Evolutionary conservation across 1,140 invertebrate genomes (phyloP).

Genomic region (Lamellibrachia luymesi): DNA sequence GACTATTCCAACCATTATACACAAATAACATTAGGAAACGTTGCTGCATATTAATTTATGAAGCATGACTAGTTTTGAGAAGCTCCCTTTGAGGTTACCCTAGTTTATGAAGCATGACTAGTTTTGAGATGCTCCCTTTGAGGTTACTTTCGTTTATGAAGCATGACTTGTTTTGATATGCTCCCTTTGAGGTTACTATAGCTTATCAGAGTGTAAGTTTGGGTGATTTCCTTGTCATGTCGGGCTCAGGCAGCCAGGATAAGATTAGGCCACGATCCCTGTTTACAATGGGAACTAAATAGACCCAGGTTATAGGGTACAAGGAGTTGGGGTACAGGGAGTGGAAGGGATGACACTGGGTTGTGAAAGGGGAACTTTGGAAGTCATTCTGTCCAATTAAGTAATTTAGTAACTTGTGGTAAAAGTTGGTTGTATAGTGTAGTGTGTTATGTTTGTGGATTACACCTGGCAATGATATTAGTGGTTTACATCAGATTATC

Average conservation of each 20-base stretch:
- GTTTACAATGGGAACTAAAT: not conserved
- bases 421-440: not conserved
- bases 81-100: too few relatives aligned
- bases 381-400: not conserved
- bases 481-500: not conserved
- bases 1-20: not conserved
- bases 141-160: not conserved
- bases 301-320: not conserved
- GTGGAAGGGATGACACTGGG: too few relatives aligned
- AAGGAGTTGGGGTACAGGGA: not conserved
- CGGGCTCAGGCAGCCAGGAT: not conserved
- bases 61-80: not conserved
- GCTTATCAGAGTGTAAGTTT: not conserved
- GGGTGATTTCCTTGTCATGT: not conserved
- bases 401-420: not conserved
- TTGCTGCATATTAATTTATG: not conserved
- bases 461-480: not conserved
- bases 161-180: not conserved
- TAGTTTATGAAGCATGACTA: not conserved
- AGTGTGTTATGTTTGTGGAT: not conserved
- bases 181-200: not conserved
- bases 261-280: not conserved
- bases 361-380: not conserved
- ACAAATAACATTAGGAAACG: not conserved
- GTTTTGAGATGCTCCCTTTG: not conserved